These are phyloP conservation scores for Volucella bombylans DNA, from an alignment of 2,888 invertebrate species.

Conservation along the genomic window DNA sequence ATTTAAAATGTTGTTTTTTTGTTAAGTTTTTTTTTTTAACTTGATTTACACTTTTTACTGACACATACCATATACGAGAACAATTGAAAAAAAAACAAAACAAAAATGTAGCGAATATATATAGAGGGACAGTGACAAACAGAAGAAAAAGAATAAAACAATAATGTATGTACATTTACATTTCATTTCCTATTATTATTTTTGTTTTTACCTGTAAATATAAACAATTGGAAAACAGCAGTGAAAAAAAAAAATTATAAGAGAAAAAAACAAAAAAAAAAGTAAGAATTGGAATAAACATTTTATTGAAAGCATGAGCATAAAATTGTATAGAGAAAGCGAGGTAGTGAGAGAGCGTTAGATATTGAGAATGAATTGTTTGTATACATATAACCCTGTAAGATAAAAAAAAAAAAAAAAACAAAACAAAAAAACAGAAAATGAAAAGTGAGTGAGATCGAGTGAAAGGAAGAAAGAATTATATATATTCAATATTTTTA, in stretches of 20 bases:
- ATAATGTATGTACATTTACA: conserved; percentile 13
- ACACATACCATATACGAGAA: conserved; percentile 67
- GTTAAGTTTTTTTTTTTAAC: conserved; percentile 56
- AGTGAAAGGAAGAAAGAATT: conserved; percentile 68
- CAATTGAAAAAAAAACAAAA: conserved; percentile 13
- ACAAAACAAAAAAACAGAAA: conserved; percentile 34
- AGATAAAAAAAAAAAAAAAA: conserved; percentile 56
- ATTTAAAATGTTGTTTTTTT: conserved; percentile 19
- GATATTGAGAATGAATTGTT: conserved; percentile 64
- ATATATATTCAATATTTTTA: conserved; percentile 71
- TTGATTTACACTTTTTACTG: conserved; percentile 66
- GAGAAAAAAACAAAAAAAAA: conserved; percentile 15
- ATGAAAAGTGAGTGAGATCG: conserved; percentile 52
- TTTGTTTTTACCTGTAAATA: conserved; percentile 56
- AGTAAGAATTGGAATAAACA: conserved; percentile 24
- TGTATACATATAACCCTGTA: conserved; percentile 57
- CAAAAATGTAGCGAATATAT: background rate
- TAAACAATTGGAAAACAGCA: conserved; percentile 45
- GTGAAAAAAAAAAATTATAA: conserved; percentile 35
- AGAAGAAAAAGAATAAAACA: conserved; percentile 17
- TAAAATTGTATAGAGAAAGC: conserved; percentile 23
- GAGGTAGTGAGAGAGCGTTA: conserved; percentile 38
- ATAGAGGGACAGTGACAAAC: conserved; percentile 42
- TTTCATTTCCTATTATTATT: conserved; percentile 44
- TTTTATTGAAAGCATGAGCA: conserved; percentile 39